phyloP scores from a whole-genome alignment of 23 tunicate genomes.

The Phallusia fumigata region DNA sequence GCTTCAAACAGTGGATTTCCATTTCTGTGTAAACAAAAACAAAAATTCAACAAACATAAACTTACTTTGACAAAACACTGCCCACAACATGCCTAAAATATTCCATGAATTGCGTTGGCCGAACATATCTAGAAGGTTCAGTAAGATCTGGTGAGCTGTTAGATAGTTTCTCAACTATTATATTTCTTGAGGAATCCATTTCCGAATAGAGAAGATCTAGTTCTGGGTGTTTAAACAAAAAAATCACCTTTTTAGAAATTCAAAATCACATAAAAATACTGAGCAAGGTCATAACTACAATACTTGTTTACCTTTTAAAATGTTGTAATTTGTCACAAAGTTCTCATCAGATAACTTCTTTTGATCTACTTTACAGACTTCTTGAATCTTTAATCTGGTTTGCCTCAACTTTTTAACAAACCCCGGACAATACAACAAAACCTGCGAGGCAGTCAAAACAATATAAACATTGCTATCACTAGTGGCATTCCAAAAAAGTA shows the following conservation, averaged over 20 bases:
- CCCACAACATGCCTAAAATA: slow-evolving; percentile 24
- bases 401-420: background rate
- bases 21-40: slow-evolving; percentile 1
- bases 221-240: no score
- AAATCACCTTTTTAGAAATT: no score
- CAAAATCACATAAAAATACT: no score
- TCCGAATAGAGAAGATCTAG: background rate
- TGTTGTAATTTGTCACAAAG: no score
- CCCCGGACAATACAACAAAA: slow-evolving; percentile 56
- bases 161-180: background rate
- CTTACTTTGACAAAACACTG: background rate
- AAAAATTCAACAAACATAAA: background rate
- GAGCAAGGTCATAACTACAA: background rate
- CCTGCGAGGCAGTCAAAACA: no score
- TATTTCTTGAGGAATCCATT: background rate
- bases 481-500: no score
- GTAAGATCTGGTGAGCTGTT: background rate
- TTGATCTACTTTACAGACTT: background rate
- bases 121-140: slow-evolving; percentile 6
- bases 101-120: slow-evolving; percentile 30
- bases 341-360: background rate
- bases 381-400: background rate
- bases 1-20: slow-evolving; percentile 74
- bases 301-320: slow-evolving; percentile 5
- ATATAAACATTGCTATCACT: no score